These are phyloP conservation scores for Chrysochloris asiatica DNA, from an alignment of 2,113 vertebrate species.

Conservation along the genomic window DNA sequence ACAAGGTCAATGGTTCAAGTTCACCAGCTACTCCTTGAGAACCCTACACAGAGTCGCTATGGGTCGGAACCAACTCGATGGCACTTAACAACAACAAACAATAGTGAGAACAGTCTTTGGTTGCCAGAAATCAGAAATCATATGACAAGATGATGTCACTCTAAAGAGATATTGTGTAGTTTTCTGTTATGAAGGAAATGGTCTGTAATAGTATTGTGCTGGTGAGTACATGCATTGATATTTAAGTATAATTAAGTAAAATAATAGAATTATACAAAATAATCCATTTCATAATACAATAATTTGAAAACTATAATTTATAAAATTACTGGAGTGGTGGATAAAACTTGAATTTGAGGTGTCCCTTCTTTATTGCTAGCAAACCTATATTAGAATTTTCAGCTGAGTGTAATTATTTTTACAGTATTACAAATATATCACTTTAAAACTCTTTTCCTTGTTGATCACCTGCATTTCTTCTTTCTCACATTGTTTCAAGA, in stretches of 20 bases:
- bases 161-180: not conserved
- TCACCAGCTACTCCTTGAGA: too few relatives aligned
- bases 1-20: too few relatives aligned
- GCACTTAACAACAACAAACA: too few relatives aligned
- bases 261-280: not conserved
- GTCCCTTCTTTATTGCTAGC: too few relatives aligned
- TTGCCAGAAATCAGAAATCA: not conserved
- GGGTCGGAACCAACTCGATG: too few relatives aligned
- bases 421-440: not conserved
- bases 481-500: not conserved
- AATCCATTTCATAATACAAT: not conserved
- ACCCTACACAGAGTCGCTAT: too few relatives aligned
- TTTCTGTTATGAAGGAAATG: not conserved
- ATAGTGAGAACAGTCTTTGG: not conserved
- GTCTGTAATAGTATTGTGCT: not conserved
- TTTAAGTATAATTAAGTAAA: conserved; percentile 1
- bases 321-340: not conserved
- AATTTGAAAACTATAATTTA: not conserved
- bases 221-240: not conserved
- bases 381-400: too few relatives aligned
- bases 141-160: rapidly evolving
- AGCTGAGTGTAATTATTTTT: too few relatives aligned
- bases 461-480: not conserved
- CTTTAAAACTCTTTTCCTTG: not conserved
- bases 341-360: not conserved